Evolutionary conservation across 23 tunicate species (phyloP).

Genomic region (Clavelina lepadiformis): DNA sequence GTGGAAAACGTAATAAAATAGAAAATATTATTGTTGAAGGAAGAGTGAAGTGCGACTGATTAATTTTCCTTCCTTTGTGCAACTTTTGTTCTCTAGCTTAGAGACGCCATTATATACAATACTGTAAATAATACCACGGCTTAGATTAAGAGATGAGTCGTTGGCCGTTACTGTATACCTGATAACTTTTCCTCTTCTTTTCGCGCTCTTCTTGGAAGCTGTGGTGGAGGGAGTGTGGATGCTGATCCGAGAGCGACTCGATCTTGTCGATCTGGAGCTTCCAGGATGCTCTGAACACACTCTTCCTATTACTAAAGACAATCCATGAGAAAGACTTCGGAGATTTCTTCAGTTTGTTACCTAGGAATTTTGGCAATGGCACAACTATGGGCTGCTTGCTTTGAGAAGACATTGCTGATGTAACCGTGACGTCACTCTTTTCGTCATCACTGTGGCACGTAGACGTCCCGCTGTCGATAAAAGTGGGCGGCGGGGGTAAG

Average conservation of each 20-base stretch:
- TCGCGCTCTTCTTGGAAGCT: constrained; percentile 13
- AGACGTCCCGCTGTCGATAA: too few relatives aligned
- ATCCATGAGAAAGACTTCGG: too few relatives aligned
- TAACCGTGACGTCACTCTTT: not conserved
- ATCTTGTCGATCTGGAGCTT: constrained; percentile 20
- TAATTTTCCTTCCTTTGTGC: too few relatives aligned
- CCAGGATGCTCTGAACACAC: constrained; percentile 15
- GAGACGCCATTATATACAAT: too few relatives aligned
- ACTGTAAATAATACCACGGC: too few relatives aligned
- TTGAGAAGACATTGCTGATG: not conserved
- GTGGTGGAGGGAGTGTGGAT: constrained; percentile 35
- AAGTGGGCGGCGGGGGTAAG: too few relatives aligned
- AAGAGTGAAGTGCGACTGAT: too few relatives aligned
- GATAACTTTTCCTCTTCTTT: constrained; percentile 23
- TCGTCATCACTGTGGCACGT: too few relatives aligned
- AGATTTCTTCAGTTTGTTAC: constrained; percentile 1
- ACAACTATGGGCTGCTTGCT: not conserved
- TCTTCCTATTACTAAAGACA: not conserved
- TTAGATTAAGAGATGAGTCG: too few relatives aligned
- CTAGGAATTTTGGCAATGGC: not conserved
- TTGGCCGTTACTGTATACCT: constrained; percentile 5
- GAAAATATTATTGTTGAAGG: too few relatives aligned
- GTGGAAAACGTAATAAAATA: too few relatives aligned
- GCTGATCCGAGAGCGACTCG: not conserved
- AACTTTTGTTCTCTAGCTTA: too few relatives aligned